Conservation (phyloP, 2,797 vertebrate species). For the Macroramphosus scolopax region DNA sequence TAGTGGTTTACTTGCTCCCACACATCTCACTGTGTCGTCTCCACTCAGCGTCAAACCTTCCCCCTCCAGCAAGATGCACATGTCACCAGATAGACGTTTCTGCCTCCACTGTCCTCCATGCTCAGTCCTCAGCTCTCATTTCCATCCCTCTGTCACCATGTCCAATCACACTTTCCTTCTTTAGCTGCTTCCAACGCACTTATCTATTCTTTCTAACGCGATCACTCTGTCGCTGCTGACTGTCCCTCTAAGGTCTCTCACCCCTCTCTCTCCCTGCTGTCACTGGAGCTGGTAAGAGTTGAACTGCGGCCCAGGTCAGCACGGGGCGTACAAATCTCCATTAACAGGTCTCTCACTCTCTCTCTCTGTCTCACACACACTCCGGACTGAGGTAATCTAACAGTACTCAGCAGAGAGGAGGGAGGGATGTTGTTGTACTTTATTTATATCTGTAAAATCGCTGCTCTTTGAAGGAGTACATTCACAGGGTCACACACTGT, state of each 20-base stretch:
- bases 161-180: conserved; percentile 23
- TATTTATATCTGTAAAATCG: conserved; percentile 20
- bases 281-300: conserved; percentile 13
- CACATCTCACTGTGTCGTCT: conserved; percentile 48
- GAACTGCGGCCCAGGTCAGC: conserved; percentile 22
- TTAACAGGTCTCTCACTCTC: no score
- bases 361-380: neutral
- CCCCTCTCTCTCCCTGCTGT: neutral
- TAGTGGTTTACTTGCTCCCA: conserved; percentile 41
- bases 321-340: conserved; percentile 2
- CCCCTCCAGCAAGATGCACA: conserved; percentile 52
- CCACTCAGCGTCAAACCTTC: conserved; percentile 54
- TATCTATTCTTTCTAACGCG: conserved; percentile 32
- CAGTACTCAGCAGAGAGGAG: neutral
- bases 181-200: conserved; percentile 22
- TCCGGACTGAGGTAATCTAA: no score
- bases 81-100: conserved; percentile 58
- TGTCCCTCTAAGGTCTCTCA: conserved; percentile 14
- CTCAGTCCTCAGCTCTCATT: conserved; percentile 33
- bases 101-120: conserved; percentile 30
- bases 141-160: conserved; percentile 42
- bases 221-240: conserved; percentile 39
- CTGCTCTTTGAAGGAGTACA: conserved; percentile 1
- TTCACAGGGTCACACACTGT: conserved; percentile 5
- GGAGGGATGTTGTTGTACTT: conserved; percentile 9